Conservation (phyloP, 30 jellyfish, hydroid and myxozoan genomes). For the Turritopsis dohrnii region DNA sequence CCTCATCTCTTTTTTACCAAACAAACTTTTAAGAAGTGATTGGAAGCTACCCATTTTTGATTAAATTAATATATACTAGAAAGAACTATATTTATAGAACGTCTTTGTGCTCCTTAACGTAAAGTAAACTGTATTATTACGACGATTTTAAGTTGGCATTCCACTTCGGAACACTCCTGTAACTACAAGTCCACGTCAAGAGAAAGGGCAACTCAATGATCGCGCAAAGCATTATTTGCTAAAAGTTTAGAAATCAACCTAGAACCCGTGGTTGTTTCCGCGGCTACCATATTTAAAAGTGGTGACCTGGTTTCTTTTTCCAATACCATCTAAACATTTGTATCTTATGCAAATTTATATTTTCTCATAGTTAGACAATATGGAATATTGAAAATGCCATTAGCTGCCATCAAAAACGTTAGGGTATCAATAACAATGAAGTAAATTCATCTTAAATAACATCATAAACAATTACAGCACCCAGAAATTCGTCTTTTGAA, state of each 20-base stretch:
- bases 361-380: too few species aligned
- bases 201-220: constrained; percentile 25
- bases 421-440: too few species aligned
- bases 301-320: constrained; percentile 29
- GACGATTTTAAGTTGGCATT: background rate
- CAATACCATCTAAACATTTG: background rate
- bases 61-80: background rate
- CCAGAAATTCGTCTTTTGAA: too few species aligned
- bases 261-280: constrained; percentile 28
- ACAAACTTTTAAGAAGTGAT: constrained; percentile 35
- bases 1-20: constrained; percentile 92
- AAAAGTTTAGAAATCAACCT: background rate
- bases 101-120: background rate
- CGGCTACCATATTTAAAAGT: background rate
- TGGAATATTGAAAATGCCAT: too few species aligned
- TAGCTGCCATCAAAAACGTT: too few species aligned
- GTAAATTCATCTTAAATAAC: too few species aligned
- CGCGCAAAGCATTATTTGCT: constrained; percentile 43
- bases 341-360: too few species aligned
- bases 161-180: constrained; percentile 44
- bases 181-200: constrained; percentile 35
- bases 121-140: background rate
- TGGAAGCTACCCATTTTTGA: constrained; percentile 43
- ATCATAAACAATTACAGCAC: too few species aligned
- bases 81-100: background rate